These are phyloP conservation scores for Papilio demoleus DNA, from an alignment of 2,888 invertebrate genomes.

Conservation along the genomic window DNA sequence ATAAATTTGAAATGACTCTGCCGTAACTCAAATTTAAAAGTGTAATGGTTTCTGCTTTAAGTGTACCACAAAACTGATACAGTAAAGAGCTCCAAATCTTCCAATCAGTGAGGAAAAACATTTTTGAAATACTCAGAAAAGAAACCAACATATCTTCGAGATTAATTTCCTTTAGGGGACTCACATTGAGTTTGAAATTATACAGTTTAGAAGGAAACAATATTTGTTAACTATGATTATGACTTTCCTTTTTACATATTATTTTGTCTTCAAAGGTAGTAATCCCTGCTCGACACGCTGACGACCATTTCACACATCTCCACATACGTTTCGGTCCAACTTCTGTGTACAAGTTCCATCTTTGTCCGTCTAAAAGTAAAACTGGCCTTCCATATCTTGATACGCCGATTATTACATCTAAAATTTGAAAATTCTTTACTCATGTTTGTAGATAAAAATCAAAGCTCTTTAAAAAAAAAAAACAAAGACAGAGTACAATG, in stretches of 20 bases:
- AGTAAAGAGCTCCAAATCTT: no score
- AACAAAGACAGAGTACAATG: background rate
- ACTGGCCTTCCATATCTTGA: slow-evolving; percentile 52
- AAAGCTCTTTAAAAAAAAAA: background rate
- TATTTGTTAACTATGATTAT: slow-evolving; percentile 27
- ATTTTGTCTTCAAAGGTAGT: slow-evolving; percentile 37
- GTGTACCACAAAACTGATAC: no score
- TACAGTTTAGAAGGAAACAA: no score
- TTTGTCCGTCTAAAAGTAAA: slow-evolving; percentile 48
- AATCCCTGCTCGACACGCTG: slow-evolving; percentile 43
- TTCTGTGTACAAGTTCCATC: slow-evolving; percentile 49
- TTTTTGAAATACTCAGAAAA: no score
- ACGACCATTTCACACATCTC: slow-evolving; percentile 45
- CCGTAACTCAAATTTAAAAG: no score
- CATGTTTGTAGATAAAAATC: background rate
- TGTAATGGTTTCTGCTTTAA: no score
- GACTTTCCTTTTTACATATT: background rate
- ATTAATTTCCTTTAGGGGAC: no score
- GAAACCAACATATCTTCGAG: no score
- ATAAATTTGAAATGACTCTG: no score
- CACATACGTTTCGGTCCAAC: slow-evolving; percentile 41
- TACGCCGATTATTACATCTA: slow-evolving; percentile 13
- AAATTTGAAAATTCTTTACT: background rate
- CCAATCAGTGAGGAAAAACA: no score
- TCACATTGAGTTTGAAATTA: no score